Conservation (phyloP, 2,888 invertebrate species). For the Lomographa bimaculata region DNA sequence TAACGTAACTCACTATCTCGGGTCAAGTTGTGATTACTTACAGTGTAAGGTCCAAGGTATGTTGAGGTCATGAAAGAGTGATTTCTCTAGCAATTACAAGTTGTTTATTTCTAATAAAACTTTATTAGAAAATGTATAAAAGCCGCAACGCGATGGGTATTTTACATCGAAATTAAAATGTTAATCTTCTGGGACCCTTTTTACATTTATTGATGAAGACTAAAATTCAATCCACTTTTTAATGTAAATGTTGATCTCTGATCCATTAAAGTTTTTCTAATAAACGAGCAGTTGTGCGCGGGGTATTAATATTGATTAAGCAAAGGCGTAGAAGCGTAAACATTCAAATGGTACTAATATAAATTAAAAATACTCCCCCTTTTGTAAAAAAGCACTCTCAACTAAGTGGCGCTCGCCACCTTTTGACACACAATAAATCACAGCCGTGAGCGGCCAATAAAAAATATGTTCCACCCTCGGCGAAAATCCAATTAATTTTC, state of each 20-base stretch:
- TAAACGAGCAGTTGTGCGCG: not conserved
- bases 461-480: constrained; percentile 83
- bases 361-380: constrained; percentile 58
- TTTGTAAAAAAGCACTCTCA: constrained; percentile 69
- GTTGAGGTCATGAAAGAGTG: constrained; percentile 25
- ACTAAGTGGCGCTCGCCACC: constrained; percentile 82
- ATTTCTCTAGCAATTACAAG: constrained; percentile 12
- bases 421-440: constrained; percentile 83
- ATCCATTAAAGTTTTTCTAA: not conserved
- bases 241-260: not conserved
- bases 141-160: not conserved
- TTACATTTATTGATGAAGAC: not conserved
- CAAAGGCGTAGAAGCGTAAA: constrained; percentile 27
- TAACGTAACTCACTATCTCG: too few relatives aligned
- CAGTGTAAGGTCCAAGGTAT: constrained; percentile 18
- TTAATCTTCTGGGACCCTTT: not conserved
- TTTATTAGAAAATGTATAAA: not conserved
- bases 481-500: constrained; percentile 84
- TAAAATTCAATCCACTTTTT: not conserved
- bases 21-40: constrained; percentile 21
- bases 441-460: constrained; percentile 80
- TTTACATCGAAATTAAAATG: constrained; percentile 2
- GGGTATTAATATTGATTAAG: constrained; percentile 23
- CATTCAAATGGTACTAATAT: constrained; percentile 53
- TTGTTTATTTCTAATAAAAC: constrained; percentile 6